Base-by-base conservation (phyloP, 2,888 invertebrate species). In the Cosmopolites sordidus region DNA sequence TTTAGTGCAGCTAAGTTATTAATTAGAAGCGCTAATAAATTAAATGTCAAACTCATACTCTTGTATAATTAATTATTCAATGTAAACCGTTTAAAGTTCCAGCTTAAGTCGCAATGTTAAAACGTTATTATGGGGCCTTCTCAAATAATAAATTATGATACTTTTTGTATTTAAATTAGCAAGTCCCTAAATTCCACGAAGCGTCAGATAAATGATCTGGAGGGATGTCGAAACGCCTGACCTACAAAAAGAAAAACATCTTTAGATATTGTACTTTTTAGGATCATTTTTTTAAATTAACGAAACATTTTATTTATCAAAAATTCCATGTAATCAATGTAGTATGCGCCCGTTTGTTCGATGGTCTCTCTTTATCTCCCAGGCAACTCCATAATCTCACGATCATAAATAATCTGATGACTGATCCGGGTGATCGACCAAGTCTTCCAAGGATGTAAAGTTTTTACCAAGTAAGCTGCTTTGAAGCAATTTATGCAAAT, bases 1-100 rank as follows among this genome's bases (percentile, higher is more conserved):
- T 33, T 33, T 60, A 62, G 61, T 59, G 54, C 53, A 45, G 57
- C 58, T 54, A 60, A 60, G 62, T 62, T 62, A 64, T 62, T 62
- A 64, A 64, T 64, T 64, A 62, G 62, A 60, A 57, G 51, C 60
- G 44, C 56, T 60, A 58, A 60, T 64, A 64, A 64, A 64, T 64
- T 62, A 64, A 59, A 49, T 42, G 53, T 57, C 51, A 59, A 52
- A 58, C 56, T 58, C 56, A 58, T 56, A 51, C 53, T 53, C 53
- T 53, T 51, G 45, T 51, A 56, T 51, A 53, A 58, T 58, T 58
- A 58, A 58, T 58, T 58, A 58, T 58, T 58, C 58, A 46, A 51
- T 51, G 43, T 58, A 54, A 54, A 58, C 51, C 54, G 49, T 58
- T 52, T 58, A 58, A 58, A 58, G 52, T 55, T 58, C 55, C 54